Percentiles rank a stretch among this genome's conserved stretches.
Evolutionary conservation across 2,797 vertebrate species (phyloP).

Genomic region (Myioborus miniatus): DNA sequence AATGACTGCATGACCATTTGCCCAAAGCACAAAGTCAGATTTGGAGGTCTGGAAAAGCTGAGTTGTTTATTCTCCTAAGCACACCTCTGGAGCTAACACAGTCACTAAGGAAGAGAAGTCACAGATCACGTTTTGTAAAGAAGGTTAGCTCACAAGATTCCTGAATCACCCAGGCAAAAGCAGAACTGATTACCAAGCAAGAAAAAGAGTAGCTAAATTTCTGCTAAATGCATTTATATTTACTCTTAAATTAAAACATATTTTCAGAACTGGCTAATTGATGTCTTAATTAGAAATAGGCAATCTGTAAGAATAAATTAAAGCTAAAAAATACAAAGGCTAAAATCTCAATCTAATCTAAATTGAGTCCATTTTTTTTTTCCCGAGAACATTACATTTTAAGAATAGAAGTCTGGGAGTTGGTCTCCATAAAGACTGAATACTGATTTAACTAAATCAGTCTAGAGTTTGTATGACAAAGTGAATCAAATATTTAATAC

Average conservation of each 20-base stretch:
- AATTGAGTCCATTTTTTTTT: background rate
- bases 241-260: background rate
- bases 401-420: background rate
- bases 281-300: background rate
- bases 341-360: background rate
- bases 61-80: background rate
- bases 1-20: background rate
- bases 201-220: background rate
- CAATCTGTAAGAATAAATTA: background rate
- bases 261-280: background rate
- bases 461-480: background rate
- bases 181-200: background rate
- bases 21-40: background rate
- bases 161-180: background rate
- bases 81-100: conserved; percentile 9
- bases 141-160: background rate
- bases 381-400: background rate
- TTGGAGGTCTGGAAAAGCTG: background rate
- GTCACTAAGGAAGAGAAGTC: background rate
- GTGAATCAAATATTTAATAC: background rate
- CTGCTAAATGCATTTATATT: background rate
- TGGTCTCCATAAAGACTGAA: background rate
- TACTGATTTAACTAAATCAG: background rate
- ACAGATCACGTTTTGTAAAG: background rate
- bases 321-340: background rate